These are phyloP conservation scores for Perodicticus potto DNA, from an alignment of 2,797 vertebrate species.

Conservation along the genomic window DNA sequence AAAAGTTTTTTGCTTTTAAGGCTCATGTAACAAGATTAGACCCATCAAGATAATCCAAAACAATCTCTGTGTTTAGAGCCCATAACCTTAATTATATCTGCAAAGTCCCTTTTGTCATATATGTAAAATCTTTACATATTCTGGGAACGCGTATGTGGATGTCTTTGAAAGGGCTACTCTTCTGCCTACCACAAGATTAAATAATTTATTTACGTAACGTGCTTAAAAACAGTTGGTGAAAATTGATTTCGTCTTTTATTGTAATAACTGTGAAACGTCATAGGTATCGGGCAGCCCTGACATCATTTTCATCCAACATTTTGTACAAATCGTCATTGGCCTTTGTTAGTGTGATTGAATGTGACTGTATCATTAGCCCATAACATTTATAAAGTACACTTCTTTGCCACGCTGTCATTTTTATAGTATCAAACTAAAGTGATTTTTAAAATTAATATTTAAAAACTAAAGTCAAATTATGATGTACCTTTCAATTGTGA, in stretches of 20 bases:
- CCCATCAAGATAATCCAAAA: not conserved
- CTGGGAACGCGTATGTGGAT: not conserved
- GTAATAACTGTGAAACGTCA: not conserved
- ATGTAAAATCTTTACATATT: not conserved
- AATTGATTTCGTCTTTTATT: not conserved
- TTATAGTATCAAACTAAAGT: conserved; percentile 13
- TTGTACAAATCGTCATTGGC: not conserved
- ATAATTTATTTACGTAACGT: conserved; percentile 18
- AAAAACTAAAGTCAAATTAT: conserved; percentile 39
- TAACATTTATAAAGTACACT: not conserved
- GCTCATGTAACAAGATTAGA: not conserved
- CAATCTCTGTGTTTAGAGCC: not conserved
- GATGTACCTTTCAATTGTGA: conserved; percentile 12
- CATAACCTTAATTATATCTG: not conserved
- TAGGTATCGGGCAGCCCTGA: not conserved
- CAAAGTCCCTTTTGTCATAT: not conserved
- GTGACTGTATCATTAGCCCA: not conserved
- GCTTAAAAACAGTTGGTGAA: not conserved
- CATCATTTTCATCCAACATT: not conserved
- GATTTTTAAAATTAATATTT: conserved; percentile 32
- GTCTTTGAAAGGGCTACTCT: not conserved
- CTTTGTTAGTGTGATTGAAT: not conserved
- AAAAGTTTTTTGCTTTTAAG: not conserved
- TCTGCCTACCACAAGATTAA: not conserved
- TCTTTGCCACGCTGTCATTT: not conserved